phyloP scores from a whole-genome alignment of 2,113 vertebrate species.

The Tringa solitaria region DNA sequence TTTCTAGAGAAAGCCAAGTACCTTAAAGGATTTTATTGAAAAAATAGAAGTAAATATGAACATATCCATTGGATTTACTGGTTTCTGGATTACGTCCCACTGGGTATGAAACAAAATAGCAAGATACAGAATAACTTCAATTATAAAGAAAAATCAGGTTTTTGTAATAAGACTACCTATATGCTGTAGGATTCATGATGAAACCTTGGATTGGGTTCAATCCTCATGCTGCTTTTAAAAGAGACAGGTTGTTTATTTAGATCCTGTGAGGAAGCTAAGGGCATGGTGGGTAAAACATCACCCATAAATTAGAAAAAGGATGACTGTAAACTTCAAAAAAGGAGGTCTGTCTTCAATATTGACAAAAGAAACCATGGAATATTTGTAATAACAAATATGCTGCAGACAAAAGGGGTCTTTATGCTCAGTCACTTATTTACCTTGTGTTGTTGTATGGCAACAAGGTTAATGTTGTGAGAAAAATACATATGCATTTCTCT shows the following conservation, averaged over 20 bases:
- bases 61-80: fast-evolving
- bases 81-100: background rate
- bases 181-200: background rate
- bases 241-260: background rate
- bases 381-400: background rate
- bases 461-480: background rate
- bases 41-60: background rate
- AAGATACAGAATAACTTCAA: background rate
- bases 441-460: background rate
- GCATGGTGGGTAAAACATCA: background rate
- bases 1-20: background rate
- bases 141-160: background rate
- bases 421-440: background rate
- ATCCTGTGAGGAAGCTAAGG: background rate
- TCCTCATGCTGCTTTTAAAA: background rate
- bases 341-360: background rate
- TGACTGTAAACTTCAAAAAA: slow-evolving; percentile 4
- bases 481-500: background rate
- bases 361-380: background rate
- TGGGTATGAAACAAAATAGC: background rate
- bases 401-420: background rate
- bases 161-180: background rate
- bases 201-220: background rate
- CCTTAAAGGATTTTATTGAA: background rate
- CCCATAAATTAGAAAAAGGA: background rate